Evolutionary conservation across 2,797 vertebrate genomes (phyloP).

Genomic region (Mus spretus): DNA sequence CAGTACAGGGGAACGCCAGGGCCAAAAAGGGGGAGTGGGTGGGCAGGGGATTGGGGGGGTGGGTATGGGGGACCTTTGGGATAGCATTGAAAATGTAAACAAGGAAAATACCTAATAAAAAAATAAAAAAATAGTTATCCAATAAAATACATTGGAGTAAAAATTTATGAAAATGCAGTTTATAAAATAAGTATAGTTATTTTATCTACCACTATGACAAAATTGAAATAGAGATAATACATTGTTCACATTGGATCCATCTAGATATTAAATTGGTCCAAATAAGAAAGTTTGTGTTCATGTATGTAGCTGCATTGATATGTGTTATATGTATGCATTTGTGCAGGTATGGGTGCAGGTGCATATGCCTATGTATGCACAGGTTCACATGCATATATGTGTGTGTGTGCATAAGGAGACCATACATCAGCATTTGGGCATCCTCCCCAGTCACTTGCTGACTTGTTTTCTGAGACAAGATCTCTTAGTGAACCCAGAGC

Average conservation of each 20-base stretch:
- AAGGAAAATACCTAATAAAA: no score
- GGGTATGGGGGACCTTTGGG: no score
- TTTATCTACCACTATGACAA: conserved; percentile 25
- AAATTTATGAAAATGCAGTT: conserved; percentile 47
- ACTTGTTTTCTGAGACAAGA: not conserved
- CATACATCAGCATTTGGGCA: not conserved
- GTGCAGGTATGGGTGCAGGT: not conserved
- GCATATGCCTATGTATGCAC: not conserved
- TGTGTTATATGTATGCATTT: not conserved
- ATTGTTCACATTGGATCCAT: not conserved
- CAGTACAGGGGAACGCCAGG: no score
- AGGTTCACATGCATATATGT: not conserved
- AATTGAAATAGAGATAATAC: conserved; percentile 53
- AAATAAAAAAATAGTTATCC: no score
- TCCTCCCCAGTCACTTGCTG: not conserved
- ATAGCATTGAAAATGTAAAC: no score
- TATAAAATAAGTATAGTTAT: not conserved
- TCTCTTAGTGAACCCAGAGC: not conserved
- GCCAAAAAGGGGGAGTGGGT: no score
- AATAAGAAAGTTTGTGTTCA: not conserved
- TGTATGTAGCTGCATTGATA: not conserved
- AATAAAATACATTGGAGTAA: conserved; percentile 45
- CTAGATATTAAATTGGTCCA: not conserved
- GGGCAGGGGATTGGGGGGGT: no score
- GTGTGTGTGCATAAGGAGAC: not conserved